Conservation (phyloP, 1,140 invertebrate species). For the Trachymyrmex cornetzi region DNA sequence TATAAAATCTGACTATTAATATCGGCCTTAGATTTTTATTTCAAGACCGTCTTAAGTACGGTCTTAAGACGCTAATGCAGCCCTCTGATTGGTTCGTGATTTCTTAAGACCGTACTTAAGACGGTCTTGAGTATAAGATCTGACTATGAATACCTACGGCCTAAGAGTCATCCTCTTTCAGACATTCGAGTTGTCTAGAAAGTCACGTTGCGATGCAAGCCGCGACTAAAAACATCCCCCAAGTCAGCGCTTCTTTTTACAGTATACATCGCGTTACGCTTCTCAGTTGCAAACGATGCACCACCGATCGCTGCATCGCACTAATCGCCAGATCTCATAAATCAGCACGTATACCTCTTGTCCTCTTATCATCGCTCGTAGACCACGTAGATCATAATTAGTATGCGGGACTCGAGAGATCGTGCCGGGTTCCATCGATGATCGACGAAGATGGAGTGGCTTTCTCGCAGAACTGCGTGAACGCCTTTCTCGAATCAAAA, state of each 20-base stretch:
- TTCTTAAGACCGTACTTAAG: no score
- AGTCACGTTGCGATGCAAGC: background rate
- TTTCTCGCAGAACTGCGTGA: background rate
- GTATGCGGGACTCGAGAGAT: constrained; percentile 9
- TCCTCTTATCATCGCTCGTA: constrained; percentile 6
- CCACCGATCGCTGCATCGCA: background rate
- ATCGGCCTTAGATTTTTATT: no score
- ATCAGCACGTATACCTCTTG: background rate
- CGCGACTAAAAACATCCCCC: background rate
- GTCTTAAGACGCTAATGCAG: no score
- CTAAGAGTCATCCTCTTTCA: background rate
- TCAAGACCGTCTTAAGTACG: no score
- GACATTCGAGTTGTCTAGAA: background rate
- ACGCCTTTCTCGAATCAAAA: constrained; percentile 13
- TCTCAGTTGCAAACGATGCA: constrained; percentile 6
- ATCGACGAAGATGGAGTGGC: background rate
- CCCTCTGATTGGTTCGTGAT: no score
- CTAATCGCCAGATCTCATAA: constrained; percentile 17
- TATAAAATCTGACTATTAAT: no score
- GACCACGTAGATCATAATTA: constrained; percentile 41
- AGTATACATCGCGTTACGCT: constrained; percentile 26
- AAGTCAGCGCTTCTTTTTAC: constrained; percentile 48
- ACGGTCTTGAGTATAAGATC: no score
- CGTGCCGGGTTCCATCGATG: background rate
- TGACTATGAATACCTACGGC: no score